phyloP scores from a whole-genome alignment of 2,797 vertebrate genomes.

The Esox masquinongy region DNA sequence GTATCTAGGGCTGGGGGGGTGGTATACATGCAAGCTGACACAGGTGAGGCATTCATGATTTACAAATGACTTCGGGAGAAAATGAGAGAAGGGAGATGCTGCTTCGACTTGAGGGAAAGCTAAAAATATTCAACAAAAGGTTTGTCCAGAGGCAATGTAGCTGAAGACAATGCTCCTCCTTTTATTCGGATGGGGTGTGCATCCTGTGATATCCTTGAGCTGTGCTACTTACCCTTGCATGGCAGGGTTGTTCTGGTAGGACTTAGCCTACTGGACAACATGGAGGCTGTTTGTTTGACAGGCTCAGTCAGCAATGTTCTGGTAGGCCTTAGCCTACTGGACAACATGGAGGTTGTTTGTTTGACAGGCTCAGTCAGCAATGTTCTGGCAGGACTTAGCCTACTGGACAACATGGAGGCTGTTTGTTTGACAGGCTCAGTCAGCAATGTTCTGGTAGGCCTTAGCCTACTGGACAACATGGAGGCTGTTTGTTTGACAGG shows the following conservation, averaged over 20 bases:
- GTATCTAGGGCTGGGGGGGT: background rate
- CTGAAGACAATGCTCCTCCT: background rate
- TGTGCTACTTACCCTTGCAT: background rate
- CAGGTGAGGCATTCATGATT: conserved; percentile 1
- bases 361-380: background rate
- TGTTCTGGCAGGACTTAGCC: background rate
- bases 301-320: background rate
- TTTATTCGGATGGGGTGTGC: background rate
- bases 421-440: background rate
- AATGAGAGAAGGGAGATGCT: background rate
- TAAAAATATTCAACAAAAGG: background rate
- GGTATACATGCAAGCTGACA: background rate
- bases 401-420: background rate
- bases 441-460: background rate
- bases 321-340: background rate
- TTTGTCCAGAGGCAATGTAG: background rate
- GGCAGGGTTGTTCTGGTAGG: no score
- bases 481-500: background rate
- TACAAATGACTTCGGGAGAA: background rate
- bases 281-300: background rate
- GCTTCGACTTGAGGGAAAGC: background rate
- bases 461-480: background rate
- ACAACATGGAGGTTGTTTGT: background rate
- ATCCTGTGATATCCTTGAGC: background rate
- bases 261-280: background rate